Conservation (phyloP, 1,140 invertebrate species). For the Diabrotica virgifera region DNA sequence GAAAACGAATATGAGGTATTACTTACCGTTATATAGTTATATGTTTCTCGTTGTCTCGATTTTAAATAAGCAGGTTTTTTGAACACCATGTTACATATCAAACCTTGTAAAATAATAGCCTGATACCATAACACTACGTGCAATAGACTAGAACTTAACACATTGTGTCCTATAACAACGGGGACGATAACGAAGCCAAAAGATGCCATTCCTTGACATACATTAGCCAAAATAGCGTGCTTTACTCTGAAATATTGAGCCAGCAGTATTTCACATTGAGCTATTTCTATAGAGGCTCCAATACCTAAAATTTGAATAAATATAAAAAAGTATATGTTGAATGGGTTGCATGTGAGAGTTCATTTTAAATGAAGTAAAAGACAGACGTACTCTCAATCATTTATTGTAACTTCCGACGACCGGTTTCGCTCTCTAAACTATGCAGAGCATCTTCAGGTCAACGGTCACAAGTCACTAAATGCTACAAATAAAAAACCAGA, state of each 20-base stretch:
- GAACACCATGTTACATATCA: conserved; percentile 36
- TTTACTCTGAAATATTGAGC: conserved; percentile 43
- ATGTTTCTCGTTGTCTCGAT: conserved; percentile 26
- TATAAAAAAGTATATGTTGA: no score
- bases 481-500: no score
- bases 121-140: conserved; percentile 44
- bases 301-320: conserved; percentile 37
- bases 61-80: conserved; percentile 44
- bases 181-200: conserved; percentile 40
- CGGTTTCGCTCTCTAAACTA: no score
- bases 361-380: no score
- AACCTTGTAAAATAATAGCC: conserved; percentile 40
- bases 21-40: conserved; percentile 39
- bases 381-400: no score
- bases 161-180: conserved; percentile 33
- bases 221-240: conserved; percentile 32
- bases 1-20: neutral
- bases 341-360: no score
- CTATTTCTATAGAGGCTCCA: conserved; percentile 39
- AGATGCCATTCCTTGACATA: conserved; percentile 29
- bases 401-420: no score
- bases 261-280: conserved; percentile 43
- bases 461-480: no score
- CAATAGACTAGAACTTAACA: conserved; percentile 31
- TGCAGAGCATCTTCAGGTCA: no score